Evolutionary conservation across 2,113 vertebrate genomes (phyloP), one percentile per base, ranked within the genome.

Genomic region (Sylvilagus bachmani): DNA sequence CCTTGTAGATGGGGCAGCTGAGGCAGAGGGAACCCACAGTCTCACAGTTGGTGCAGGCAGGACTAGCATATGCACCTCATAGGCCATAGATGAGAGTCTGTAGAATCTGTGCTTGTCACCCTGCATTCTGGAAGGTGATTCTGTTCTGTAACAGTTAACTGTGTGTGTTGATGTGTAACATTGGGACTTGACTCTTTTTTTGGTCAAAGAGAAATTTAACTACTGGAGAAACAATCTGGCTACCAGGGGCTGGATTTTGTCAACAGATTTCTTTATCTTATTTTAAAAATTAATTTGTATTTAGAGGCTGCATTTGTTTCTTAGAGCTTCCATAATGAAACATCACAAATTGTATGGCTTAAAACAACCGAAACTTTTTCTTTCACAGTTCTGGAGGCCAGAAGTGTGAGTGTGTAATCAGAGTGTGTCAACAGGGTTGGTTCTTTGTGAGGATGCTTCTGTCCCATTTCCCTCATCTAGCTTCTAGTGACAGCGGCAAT

Each of bases 401-500:
- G 19, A 10, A 66, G 17, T 64, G 27, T 55, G n/a, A 66, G 17
- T 64, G 27, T 55, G n/a, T n/a, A 31, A 8, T 69, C 6, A 0
- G 10, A 1, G 38, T 0, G 0, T 12, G 21, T 61, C 25, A 5
- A 0, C 84, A 55, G 51, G 16, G 7, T 12, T 10, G 2, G 10
- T 22, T 24, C 10, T 16, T 2, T 14, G 44, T 9, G 58, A 3
- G 11, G 55, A 10, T 29, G 13, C 24, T 16, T 10, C 69, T 81
- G 58, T 17, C 17, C 79, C 1, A 0, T 12, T 12, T n/a, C 53
- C 24, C 17, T 78, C n/a, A 61, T 55, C 12, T 12, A 10, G 14
- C 31, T 17, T 3, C 13, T 10, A 33, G 77, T 27, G 62, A 53
- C 1, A n/a, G 33, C 29, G 17, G 62, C 36, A 10, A 5, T 2